Evolutionary conservation across 2,888 invertebrate genomes (phyloP).

Genomic region (Acanthopleura granulata): DNA sequence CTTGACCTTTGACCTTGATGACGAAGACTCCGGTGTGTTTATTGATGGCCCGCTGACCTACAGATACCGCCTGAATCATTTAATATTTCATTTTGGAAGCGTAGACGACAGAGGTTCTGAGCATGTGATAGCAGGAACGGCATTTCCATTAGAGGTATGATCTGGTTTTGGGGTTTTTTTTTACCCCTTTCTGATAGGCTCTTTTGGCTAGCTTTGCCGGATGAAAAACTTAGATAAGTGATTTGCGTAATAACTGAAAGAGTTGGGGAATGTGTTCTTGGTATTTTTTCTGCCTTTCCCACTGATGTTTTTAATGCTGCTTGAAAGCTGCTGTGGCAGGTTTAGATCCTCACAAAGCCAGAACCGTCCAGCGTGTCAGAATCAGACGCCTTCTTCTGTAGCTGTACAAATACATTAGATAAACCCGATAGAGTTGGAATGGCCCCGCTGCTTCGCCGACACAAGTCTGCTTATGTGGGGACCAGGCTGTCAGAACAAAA

Average conservation of each 20-base stretch:
- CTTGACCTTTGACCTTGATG: constrained; percentile 74
- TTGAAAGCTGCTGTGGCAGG: too few species aligned
- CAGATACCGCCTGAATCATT: constrained; percentile 94
- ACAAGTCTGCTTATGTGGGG: too few species aligned
- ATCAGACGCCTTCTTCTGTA: background rate
- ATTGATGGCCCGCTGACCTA: constrained; percentile 96
- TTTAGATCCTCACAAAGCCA: too few species aligned
- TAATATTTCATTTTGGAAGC: constrained; percentile 77
- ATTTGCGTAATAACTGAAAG: constrained; percentile 2
- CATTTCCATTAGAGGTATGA: constrained; percentile 95
- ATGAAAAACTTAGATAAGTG: background rate
- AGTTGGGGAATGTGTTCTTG: background rate
- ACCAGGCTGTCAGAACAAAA: background rate
- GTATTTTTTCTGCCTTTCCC: too few species aligned
- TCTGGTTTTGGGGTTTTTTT: too few species aligned
- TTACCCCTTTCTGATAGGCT: too few species aligned
- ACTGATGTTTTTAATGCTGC: too few species aligned
- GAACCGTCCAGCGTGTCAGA: too few species aligned
- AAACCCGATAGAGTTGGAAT: too few species aligned
- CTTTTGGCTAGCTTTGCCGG: background rate
- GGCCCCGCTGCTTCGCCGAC: too few species aligned
- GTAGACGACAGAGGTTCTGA: constrained; percentile 95
- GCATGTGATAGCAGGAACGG: constrained; percentile 94
- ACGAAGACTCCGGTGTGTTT: constrained; percentile 85
- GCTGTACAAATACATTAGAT: constrained; percentile 9